phyloP scores from a whole-genome alignment of 2,797 vertebrate genomes.

The Sitta carolinensis region DNA sequence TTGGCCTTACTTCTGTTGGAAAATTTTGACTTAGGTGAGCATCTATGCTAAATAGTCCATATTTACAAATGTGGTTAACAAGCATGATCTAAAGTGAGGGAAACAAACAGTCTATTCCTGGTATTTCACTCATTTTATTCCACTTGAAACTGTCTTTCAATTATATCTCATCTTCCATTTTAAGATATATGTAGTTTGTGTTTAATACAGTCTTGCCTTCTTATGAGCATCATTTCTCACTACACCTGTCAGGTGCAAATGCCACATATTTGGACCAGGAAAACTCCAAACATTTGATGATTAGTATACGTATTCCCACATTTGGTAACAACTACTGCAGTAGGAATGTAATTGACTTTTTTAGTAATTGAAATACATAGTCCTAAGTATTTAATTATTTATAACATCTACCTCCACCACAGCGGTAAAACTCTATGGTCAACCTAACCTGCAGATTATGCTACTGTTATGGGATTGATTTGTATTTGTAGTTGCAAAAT shows the following conservation, averaged over 20 bases:
- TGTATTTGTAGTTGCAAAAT: neutral
- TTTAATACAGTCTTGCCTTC: neutral
- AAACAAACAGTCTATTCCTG: neutral
- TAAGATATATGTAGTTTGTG: neutral
- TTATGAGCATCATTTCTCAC: neutral
- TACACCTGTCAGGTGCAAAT: neutral
- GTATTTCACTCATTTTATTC: neutral
- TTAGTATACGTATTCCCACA: neutral
- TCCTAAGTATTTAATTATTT: constrained; percentile 4
- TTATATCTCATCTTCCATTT: neutral
- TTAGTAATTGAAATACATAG: neutral
- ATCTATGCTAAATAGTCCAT: neutral
- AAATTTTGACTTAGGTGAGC: neutral
- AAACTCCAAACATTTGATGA: neutral
- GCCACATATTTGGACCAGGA: neutral
- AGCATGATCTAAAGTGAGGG: neutral
- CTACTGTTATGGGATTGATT: neutral
- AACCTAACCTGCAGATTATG: neutral
- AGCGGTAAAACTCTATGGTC: neutral
- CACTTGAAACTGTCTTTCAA: neutral
- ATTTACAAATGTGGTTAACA: neutral
- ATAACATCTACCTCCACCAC: neutral
- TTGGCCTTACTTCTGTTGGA: neutral
- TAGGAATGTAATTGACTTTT: neutral
- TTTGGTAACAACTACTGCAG: neutral